phyloP scores from a whole-genome alignment of 2,113 vertebrate genomes.

The Daphoenositta chrysoptera region DNA sequence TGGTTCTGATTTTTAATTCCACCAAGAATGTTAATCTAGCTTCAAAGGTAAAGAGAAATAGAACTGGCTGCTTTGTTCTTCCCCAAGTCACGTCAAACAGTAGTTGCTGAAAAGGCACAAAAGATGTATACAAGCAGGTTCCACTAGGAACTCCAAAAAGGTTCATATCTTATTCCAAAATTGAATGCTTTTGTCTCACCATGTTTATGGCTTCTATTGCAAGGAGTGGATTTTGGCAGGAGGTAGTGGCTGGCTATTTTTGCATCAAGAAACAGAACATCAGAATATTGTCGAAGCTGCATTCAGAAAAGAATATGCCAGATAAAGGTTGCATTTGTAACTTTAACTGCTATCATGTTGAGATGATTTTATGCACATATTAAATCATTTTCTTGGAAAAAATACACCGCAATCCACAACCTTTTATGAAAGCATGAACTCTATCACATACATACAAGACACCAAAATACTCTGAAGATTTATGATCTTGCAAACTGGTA shows the following conservation, averaged over 20 bases:
- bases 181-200: not conserved
- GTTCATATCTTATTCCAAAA: not conserved
- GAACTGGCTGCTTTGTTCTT: not conserved
- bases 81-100: not conserved
- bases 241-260: not conserved
- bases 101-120: not conserved
- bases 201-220: not conserved
- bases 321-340: not conserved
- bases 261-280: not conserved
- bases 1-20: conserved; percentile 8
- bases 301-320: not conserved
- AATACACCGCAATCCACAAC: not conserved
- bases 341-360: not conserved
- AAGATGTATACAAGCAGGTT: not conserved
- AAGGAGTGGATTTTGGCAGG: not conserved
- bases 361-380: not conserved
- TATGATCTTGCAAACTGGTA: not conserved
- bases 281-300: not conserved
- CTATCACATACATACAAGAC: not conserved
- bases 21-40: conserved; percentile 37
- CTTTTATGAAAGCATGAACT: not conserved
- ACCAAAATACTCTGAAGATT: not conserved
- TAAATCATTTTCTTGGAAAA: not conserved
- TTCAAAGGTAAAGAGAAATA: conserved; percentile 28
- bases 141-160: not conserved